A percentile compares a stretch with the other conserved stretches of the same genome.
These are phyloP conservation scores for Drosophila kambysellisi DNA, from an alignment of 2,888 invertebrate genomes.

Conservation along the genomic window DNA sequence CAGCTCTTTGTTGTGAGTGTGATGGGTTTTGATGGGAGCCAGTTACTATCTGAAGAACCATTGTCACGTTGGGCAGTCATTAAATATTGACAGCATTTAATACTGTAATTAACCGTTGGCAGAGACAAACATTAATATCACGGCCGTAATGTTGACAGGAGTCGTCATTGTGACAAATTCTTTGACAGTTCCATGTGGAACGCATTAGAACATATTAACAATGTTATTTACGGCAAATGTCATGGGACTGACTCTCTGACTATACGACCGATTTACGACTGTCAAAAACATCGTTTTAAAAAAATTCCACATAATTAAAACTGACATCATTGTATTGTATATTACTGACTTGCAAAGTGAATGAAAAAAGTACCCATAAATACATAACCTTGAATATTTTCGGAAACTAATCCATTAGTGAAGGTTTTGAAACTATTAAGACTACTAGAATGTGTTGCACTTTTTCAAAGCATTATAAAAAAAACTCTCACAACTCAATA, in stretches of 20 bases:
- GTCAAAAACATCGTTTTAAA: slow-evolving; percentile 3
- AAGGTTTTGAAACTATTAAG: background rate
- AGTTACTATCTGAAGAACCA: background rate
- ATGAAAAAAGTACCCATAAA: too few species aligned
- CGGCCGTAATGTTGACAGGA: slow-evolving; percentile 19
- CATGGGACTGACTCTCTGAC: slow-evolving; percentile 7
- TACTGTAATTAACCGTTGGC: slow-evolving; percentile 28
- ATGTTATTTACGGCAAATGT: slow-evolving; percentile 28
- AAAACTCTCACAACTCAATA: background rate
- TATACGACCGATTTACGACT: slow-evolving; percentile 16
- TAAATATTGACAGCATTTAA: slow-evolving; percentile 24
- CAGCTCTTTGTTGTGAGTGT: background rate
- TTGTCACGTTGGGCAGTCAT: slow-evolving; percentile 11
- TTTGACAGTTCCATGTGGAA: slow-evolving; percentile 48
- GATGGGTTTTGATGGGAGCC: background rate
- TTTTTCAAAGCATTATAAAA: background rate
- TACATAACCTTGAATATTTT: background rate
- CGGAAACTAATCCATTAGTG: background rate
- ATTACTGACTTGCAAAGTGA: background rate
- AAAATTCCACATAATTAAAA: slow-evolving; percentile 13
- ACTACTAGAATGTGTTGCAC: background rate
- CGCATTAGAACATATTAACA: slow-evolving; percentile 29
- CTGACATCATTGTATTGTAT: background rate
- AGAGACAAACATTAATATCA: slow-evolving; percentile 22
- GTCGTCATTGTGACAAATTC: slow-evolving; percentile 38